Conservation (phyloP, 2,888 invertebrate species). For the Morpho achilles region DNA sequence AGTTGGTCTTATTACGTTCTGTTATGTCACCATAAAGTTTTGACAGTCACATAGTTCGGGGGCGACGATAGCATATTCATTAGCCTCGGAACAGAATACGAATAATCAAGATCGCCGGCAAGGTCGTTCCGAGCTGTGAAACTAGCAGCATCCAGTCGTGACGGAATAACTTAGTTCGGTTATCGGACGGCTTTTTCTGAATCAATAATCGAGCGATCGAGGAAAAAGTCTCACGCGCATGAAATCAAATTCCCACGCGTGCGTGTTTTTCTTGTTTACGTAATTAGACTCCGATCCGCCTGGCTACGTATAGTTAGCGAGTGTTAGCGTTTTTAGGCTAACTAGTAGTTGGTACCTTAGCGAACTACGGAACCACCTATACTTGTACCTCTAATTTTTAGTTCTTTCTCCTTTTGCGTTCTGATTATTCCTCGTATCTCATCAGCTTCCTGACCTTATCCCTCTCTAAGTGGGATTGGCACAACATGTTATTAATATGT, state of each 20-base stretch:
- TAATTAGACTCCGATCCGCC: slow-evolving; percentile 40
- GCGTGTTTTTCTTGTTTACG: slow-evolving; percentile 49
- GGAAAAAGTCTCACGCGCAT: slow-evolving; percentile 63
- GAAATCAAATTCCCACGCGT: slow-evolving; percentile 69
- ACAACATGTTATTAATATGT: too few relatives aligned
- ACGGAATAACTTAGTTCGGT: slow-evolving; percentile 34
- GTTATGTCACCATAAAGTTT: too few relatives aligned
- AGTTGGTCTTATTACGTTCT: too few relatives aligned
- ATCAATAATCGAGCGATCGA: slow-evolving; percentile 40
- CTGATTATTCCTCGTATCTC: too few relatives aligned
- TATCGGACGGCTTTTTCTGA: slow-evolving; percentile 53
- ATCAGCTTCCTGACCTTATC: too few relatives aligned
- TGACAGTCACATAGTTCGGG: too few relatives aligned
- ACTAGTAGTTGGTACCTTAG: too few relatives aligned
- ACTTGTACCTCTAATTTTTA: too few relatives aligned
- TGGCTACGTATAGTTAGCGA: slow-evolving; percentile 3
- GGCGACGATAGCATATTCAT: not conserved
- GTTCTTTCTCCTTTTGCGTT: too few relatives aligned
- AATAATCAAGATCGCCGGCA: slow-evolving; percentile 33
- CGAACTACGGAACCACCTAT: too few relatives aligned
- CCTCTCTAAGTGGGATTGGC: too few relatives aligned
- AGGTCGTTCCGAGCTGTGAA: slow-evolving; percentile 35
- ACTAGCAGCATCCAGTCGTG: slow-evolving; percentile 21
- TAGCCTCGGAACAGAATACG: not conserved
- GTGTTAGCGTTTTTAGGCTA: too few relatives aligned